Conservation (phyloP, 1,140 invertebrate species). For the Protaetia brevitarsis region DNA sequence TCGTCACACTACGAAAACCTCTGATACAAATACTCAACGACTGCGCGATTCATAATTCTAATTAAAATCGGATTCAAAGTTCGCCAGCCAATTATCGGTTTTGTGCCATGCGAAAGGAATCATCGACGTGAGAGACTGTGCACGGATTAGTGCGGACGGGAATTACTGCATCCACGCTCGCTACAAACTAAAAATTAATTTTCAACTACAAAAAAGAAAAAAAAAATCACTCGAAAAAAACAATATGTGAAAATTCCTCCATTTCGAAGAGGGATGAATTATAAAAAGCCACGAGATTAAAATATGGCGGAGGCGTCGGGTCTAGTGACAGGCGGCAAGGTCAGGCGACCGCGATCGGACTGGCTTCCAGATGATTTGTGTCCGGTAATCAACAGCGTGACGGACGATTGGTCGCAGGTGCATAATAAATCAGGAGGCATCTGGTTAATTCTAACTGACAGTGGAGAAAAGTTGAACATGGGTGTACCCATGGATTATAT, state of each 20-base stretch:
- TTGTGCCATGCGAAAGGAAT: too few species aligned
- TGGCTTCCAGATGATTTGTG: constrained; percentile 20
- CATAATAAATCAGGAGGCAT: constrained; percentile 17
- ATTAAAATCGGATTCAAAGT: background rate
- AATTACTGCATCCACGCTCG: too few species aligned
- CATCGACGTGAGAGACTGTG: background rate
- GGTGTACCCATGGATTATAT: too few species aligned
- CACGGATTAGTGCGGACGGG: background rate
- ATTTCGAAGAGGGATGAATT: too few species aligned
- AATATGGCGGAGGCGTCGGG: background rate
- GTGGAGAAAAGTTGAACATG: constrained; percentile 7
- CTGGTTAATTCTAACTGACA: constrained; percentile 16
- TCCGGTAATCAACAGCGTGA: constrained; percentile 15
- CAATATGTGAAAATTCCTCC: too few species aligned
- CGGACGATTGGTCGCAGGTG: constrained; percentile 18
- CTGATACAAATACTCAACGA: too few species aligned
- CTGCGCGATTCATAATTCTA: background rate
- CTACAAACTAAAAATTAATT: too few species aligned
- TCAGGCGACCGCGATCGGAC: background rate
- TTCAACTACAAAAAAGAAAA: too few species aligned
- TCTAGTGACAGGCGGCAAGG: too few species aligned
- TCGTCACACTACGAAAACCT: too few species aligned
- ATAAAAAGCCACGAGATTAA: background rate
- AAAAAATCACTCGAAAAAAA: too few species aligned
- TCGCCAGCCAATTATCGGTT: background rate